These are phyloP conservation scores for Pheosia gnoma DNA, from an alignment of 2,888 invertebrate genomes.

Conservation along the genomic window DNA sequence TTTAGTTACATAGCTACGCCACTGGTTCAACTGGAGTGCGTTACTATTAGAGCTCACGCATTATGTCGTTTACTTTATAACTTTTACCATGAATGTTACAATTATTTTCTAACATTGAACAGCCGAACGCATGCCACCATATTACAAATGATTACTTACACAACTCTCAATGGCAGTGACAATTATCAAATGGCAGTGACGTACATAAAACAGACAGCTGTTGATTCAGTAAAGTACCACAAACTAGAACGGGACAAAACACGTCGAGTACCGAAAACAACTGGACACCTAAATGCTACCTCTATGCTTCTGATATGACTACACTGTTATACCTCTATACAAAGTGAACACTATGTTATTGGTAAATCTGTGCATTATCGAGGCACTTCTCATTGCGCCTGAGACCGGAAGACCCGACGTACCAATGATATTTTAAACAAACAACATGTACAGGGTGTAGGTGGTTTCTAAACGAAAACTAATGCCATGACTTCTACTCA, in stretches of 20 bases:
- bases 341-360: conserved; percentile 65
- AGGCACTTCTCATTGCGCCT: conserved; percentile 21
- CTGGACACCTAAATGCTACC: conserved; percentile 52
- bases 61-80: no score
- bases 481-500: no score
- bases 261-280: conserved; percentile 56
- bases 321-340: conserved; percentile 58
- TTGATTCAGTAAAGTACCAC: conserved; percentile 60
- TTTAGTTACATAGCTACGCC: no score
- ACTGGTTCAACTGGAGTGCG: no score
- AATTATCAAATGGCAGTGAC: conserved; percentile 52
- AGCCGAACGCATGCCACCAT: neutral
- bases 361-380: conserved; percentile 33
- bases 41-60: no score
- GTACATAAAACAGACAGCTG: conserved; percentile 57
- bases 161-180: conserved; percentile 35
- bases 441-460: neutral
- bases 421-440: conserved; percentile 1
- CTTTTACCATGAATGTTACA: neutral
- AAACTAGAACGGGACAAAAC: conserved; percentile 50
- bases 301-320: conserved; percentile 71
- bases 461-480: no score
- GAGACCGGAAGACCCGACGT: conserved; percentile 26
- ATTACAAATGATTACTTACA: conserved; percentile 19
- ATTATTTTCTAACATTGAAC: neutral